Conservation (phyloP, 1,140 invertebrate species). For the Philaenus spumarius region DNA sequence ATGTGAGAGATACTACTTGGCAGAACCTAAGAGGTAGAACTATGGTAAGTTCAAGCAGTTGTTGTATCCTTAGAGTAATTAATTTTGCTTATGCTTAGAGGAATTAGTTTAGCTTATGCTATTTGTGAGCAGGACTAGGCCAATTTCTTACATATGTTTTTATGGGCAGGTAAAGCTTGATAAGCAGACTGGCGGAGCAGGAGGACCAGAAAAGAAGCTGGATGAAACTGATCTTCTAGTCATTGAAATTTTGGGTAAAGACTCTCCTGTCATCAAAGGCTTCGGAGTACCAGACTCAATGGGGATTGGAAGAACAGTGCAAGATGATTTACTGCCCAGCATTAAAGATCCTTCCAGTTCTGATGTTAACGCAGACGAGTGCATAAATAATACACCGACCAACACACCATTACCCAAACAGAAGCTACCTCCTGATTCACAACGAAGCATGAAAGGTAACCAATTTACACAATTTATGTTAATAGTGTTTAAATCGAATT, state of each 20-base stretch:
- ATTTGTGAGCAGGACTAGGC: too few species aligned
- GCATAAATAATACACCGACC: neutral
- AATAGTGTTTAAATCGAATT: neutral
- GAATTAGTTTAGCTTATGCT: too few species aligned
- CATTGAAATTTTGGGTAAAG: conserved; percentile 18
- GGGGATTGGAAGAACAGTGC: neutral
- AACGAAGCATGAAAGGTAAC: too few species aligned
- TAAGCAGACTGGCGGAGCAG: conserved; percentile 12
- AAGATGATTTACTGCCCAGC: neutral
- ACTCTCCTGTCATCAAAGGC: conserved; percentile 14
- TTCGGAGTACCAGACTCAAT: conserved; percentile 3
- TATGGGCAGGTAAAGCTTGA: too few species aligned
- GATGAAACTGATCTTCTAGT: conserved; percentile 15
- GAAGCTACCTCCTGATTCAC: too few species aligned
- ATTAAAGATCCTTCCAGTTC: neutral
- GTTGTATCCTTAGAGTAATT: too few species aligned
- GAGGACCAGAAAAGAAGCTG: neutral
- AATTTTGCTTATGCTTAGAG: too few species aligned
- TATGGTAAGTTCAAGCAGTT: too few species aligned
- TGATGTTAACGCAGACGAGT: neutral
- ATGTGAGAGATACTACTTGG: too few species aligned
- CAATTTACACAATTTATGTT: neutral
- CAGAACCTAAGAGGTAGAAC: too few species aligned
- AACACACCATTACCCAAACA: neutral
- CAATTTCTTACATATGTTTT: too few species aligned